A percentile compares a stretch with the other conserved stretches of the same genome.
phyloP scores from a whole-genome alignment of 2,797 vertebrate species.

The Cottoperca gobio region DNA sequence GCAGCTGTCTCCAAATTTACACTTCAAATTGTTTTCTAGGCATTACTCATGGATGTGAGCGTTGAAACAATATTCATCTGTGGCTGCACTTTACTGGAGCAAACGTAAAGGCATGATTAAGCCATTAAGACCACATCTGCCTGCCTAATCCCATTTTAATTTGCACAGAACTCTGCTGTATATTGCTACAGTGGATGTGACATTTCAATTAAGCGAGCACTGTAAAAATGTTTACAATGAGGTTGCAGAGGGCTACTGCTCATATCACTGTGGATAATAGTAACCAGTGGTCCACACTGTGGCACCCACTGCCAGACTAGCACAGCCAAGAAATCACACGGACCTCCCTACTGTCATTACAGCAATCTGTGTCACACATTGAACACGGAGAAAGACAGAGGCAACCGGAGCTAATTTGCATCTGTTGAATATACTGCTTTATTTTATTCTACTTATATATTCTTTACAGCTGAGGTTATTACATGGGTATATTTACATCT shows the following conservation, averaged over 20 bases:
- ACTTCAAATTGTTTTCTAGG: conserved; percentile 53
- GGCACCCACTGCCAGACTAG: conserved; percentile 32
- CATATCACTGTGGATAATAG: conserved; percentile 51
- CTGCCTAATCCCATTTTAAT: conserved; percentile 85
- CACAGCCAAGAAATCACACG: conserved; percentile 42
- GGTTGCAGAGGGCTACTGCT: conserved; percentile 56
- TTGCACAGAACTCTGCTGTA: conserved; percentile 74
- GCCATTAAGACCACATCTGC: conserved; percentile 86
- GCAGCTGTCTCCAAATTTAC: conserved; percentile 63
- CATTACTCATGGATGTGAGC: conserved; percentile 38
- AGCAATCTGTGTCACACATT: conserved; percentile 18
- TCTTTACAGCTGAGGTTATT: conserved; percentile 37
- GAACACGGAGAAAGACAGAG: neutral
- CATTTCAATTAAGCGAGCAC: conserved; percentile 82
- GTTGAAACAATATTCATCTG: conserved; percentile 66
- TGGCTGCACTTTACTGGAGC: conserved; percentile 68
- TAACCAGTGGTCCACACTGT: conserved; percentile 25
- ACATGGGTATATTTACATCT: conserved; percentile 53
- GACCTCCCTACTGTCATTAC: conserved; percentile 24
- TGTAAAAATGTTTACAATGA: conserved; percentile 74
- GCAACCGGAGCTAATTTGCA: neutral
- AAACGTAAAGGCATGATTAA: conserved; percentile 81
- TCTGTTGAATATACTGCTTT: neutral
- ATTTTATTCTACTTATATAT: neutral
- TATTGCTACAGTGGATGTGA: conserved; percentile 75